Evolutionary conservation across 2,797 vertebrate species (phyloP), one percentile per base, ranked within the genome.

Genomic region (Takifugu ocellatus): DNA sequence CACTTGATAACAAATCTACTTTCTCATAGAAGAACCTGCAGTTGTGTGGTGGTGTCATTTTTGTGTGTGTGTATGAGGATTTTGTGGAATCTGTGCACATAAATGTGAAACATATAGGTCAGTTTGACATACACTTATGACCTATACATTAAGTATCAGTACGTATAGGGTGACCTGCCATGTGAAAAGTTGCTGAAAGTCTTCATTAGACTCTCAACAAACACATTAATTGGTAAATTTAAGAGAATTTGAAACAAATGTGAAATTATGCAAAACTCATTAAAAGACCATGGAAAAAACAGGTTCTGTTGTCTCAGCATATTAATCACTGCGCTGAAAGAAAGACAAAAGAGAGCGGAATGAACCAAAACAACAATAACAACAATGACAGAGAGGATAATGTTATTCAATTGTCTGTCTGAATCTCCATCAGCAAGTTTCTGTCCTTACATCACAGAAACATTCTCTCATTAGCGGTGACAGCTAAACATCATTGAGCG

Each of bases 381-480:
- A 74, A 77, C 63, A 72, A 55, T 64, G 66, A 81, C 49, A 66
- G 53, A 50, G 55, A 57, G 57, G 72, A 82, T 81, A 87, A 86
- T 87, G 66, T 63, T 81, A 87, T 87, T 82, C 83, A 69, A 72
- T 66, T 77, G 75, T 82, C 75, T 86, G 75, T 66, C 75, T 68
- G 61, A 83, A 75, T 88, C 77, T 81, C 71, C 78, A 75, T 89
- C 79, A 78, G 63, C 68, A 69, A 66, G 66, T 71, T 75, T 68
- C 77, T 74, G 72, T 87, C 68, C 72, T 83, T 80, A 81, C 78
- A 87, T 87, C 84, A 84, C 66, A 87, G 59, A 51, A 69, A 25
- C 75, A 54, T 56, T 51, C 50, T 67, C 83, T 89, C 83, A 89
- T 88, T 85, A 89, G 76, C 74, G 66, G 2, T 70, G 79, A 86